Evolutionary conservation across 2,797 vertebrate species (phyloP), one percentile per base, ranked within the genome.

Genomic region (Menidia menidia): DNA sequence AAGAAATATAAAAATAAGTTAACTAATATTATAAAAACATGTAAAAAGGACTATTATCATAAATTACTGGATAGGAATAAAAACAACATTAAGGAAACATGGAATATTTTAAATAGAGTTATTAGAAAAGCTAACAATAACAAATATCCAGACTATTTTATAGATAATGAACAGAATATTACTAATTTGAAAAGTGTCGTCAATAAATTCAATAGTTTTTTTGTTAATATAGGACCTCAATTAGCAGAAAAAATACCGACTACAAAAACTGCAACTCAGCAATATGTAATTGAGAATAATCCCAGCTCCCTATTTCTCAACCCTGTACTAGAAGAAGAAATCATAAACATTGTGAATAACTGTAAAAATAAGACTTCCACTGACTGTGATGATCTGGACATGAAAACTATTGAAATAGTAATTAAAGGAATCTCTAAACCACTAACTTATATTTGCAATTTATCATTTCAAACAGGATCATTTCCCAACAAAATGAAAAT

Each of bases 401-500:
- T 35, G 33, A 35, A 4, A 4, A 4, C 8, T 4, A 8, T 35
- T 35, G 8, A 35, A 35, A 35, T 4, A 8, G 8, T 8, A 35
- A 35, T 35, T 4, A 35, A 35, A 35, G 8, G 33, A 4, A 35
- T 35, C 33, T 35, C 8, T 4, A 35, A 35, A 35, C 33, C 33
- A 4, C 8, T 35, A 35, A 35, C 8, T 35, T 35, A 35, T 8
- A 35, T 35, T 4, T 35, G 33, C 8, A 35, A 35, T 8, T 35
- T 35, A 35, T 35, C 33, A 35, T 35, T 35, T 35, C 35, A 39
- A 39, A 39, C 35, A 2, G 35, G 35, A 4, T 6, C 2, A 39
- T 39, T 39, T 39, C 35, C 35, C 4, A 39, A 64, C 25, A 52
- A 51, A 16, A 64, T 53, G 2, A 53, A 53, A 64, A 64, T 25